Percentiles rank a stretch among this genome's conserved stretches.
These are phyloP conservation scores for Opisthograptis luteolata DNA, from an alignment of 2,888 invertebrate species.

Conservation along the genomic window DNA sequence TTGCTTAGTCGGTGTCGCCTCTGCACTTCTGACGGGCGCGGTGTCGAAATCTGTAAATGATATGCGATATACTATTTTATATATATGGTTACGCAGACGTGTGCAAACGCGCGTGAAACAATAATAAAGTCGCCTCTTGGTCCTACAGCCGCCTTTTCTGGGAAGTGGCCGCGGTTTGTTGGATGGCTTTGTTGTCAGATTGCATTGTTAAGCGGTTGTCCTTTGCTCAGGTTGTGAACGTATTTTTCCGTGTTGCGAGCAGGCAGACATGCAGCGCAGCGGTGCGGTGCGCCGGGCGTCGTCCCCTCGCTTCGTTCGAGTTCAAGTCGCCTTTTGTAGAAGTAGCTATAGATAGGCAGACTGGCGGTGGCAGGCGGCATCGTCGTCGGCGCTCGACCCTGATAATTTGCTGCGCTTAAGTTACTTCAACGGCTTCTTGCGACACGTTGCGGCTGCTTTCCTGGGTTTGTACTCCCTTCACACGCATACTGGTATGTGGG, in stretches of 20 bases:
- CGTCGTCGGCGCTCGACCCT: constrained; percentile 77
- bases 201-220: constrained; percentile 57
- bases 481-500: constrained; percentile 38
- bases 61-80: constrained; percentile 27
- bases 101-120: constrained; percentile 42
- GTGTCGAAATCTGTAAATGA: constrained; percentile 21
- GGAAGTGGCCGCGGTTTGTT: constrained; percentile 55
- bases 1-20: too few species aligned
- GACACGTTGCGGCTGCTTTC: constrained; percentile 71
- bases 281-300: constrained; percentile 38
- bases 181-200: constrained; percentile 51
- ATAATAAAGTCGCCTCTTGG: constrained; percentile 39
- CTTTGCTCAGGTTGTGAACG: constrained; percentile 63
- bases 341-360: constrained; percentile 57
- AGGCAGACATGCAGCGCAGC: too few species aligned
- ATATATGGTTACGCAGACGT: constrained; percentile 42
- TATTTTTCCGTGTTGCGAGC: constrained; percentile 65
- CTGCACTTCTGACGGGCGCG: constrained; percentile 13
- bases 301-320: constrained; percentile 57
- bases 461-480: constrained; percentile 67
- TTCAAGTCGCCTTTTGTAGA: constrained; percentile 42
- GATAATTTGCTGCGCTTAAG: constrained; percentile 82
- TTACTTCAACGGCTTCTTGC: constrained; percentile 83
- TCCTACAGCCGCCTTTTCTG: constrained; percentile 48
- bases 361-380: constrained; percentile 63